A percentile compares a stretch with the other conserved stretches of the same genome.
Conservation (phyloP, 2,888 invertebrate genomes). For the Platycheirus albimanus region DNA sequence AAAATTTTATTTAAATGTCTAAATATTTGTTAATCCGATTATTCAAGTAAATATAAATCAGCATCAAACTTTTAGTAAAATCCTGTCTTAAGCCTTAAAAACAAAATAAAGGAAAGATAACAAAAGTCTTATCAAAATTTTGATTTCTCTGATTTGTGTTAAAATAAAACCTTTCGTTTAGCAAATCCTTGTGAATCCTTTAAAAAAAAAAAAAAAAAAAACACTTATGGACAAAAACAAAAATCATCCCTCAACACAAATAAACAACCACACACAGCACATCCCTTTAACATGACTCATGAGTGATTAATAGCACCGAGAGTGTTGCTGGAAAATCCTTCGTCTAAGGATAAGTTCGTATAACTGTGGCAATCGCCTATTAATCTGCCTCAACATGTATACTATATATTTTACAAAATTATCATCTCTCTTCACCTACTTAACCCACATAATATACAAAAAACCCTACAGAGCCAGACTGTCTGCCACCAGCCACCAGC, state of each 20-base stretch:
- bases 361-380: conserved; percentile 52
- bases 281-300: conserved; percentile 4
- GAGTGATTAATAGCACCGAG: conserved; percentile 53
- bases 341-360: conserved; percentile 43
- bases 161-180: no score
- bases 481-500: conserved; percentile 30
- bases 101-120: no score
- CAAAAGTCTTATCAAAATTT: no score
- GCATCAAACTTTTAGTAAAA: no score
- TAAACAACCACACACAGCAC: conserved; percentile 4
- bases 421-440: conserved; percentile 64
- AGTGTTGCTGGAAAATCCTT: conserved; percentile 51
- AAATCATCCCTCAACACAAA: neutral
- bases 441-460: conserved; percentile 57
- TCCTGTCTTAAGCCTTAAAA: no score
- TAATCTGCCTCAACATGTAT: conserved; percentile 50
- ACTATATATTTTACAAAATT: conserved; percentile 42
- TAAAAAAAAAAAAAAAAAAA: no score
- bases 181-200: no score
- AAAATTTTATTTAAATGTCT: no score
- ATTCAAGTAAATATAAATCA: no score
- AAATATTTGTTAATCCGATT: no score
- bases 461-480: conserved; percentile 41
- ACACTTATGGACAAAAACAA: no score
- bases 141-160: no score